Evolutionary conservation across 1,140 invertebrate genomes (phyloP), one percentile per base, ranked within the genome.

Genomic region (Drosophila yakuba): DNA sequence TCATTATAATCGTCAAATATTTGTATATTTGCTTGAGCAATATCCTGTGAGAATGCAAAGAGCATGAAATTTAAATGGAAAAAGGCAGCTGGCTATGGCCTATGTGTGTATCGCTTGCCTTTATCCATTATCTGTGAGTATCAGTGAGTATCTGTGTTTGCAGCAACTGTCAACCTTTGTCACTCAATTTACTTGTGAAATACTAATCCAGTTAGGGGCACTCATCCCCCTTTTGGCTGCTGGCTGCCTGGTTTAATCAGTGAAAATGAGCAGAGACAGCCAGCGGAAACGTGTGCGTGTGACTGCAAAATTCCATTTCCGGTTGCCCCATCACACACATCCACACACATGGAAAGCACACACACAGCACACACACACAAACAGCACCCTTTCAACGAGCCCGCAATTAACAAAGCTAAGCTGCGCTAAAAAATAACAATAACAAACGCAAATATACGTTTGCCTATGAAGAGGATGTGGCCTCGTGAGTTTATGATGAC

Each of bases 241-340:
- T 66, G 35, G 54, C 51, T 66, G 78, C 74, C 62, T 81, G 52
- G 69, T 78, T 86, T 86, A 86, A 88, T 86, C 82, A 86, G 78
- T 88, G 82, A 75, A 88, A 86, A 79, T 88, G 61, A 73, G 71
- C 61, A 85, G 73, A 72, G 73, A 72, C 80, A 80, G 66, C 44
- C 39, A 78, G 57, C 80, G 84, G 84, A 88, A 89, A 80, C 84
- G 60, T 71, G 62, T 58, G 57, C 69, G 68, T 89, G 74, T 75
- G 73, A 89, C 69, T 89, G 84, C 84, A 73, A 86, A 89, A 86
- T 89, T 86, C 82, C 84, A 89, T 86, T 86, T 86, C 84, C 82
- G 71, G 50, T 86, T 71, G 64, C 73, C 72, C 44, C 45, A 44
- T 50, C 23, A 28, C 47, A 60, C 20, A 66, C 23, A 59, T 36